Base-by-base conservation (phyloP, 2,888 invertebrate genomes). In the Scrobipalpa atriplicella region DNA sequence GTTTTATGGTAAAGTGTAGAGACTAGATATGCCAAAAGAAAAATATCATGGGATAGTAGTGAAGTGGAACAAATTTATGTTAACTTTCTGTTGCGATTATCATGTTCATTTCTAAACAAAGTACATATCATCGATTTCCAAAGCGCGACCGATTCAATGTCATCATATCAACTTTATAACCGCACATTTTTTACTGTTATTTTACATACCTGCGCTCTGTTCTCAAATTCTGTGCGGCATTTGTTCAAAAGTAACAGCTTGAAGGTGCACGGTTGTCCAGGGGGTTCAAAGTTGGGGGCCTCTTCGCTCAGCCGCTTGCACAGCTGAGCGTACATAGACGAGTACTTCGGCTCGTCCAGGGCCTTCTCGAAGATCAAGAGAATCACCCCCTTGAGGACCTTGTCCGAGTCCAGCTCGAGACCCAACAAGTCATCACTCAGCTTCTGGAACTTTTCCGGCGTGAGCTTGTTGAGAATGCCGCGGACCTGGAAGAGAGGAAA, bases 241-340 rank as follows among this genome's bases (percentile, higher is more conserved):
- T 97, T 98, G 94, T 97, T 98, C 85, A 99, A 95, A 81, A 99
- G 95, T 81, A 99, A 94, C 85, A 96, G 94, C 83, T 97, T 95
- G 94, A 99, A 99, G 80, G 98, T 98, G 93, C 95, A 96, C 72
- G 95, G 95, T 84, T 94, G 93, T 77, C 94, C 94, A 78, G 95
- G 94, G 79, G 95, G 94, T 92, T 98, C 98, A 93, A 97, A 97
- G 94, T 98, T 98, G 80, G 98, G 98, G 83, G 98, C 98, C 95
- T 98, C 98, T 94, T 98, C 98, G 93, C 98, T 97, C 93, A 99
- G 95, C 94, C 98, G 96, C 93, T 98, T 98, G 96, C 99, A 99
- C 95, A 99, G 95, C 95, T 98, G 98, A 93, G 99, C 99, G 94
- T 99, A 99, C 98, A 99, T 98, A 95, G 98, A 98, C 96, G 99